A percentile compares a stretch with the other conserved stretches of the same genome.
phyloP scores from a whole-genome alignment of 2,888 invertebrate genomes.

The Hypolimnas misippus region DNA sequence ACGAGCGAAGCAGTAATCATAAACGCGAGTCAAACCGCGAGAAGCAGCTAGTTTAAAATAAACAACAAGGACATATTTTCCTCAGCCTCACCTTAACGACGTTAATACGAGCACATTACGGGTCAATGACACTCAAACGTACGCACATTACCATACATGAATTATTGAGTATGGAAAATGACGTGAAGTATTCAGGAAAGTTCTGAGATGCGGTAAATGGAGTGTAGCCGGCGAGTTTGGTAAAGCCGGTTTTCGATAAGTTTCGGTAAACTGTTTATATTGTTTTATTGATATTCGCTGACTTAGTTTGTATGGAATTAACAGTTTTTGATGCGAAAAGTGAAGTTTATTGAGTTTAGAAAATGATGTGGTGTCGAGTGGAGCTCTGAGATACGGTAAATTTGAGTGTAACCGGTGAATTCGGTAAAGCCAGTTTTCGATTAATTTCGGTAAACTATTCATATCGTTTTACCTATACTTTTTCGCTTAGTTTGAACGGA shows the following conservation, averaged over 20 bases:
- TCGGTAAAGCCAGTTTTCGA: background rate
- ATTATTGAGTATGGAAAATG: slow-evolving; percentile 57
- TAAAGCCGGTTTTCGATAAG: background rate
- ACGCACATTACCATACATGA: slow-evolving; percentile 56
- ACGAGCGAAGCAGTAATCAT: too few species aligned
- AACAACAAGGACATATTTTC: background rate
- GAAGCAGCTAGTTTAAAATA: too few species aligned
- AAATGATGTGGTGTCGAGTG: slow-evolving; percentile 53
- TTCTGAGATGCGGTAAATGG: slow-evolving; percentile 38
- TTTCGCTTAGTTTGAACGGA: too few species aligned
- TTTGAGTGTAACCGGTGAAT: slow-evolving; percentile 24
- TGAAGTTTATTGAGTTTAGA: slow-evolving; percentile 58
- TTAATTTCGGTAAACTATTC: slow-evolving; percentile 17
- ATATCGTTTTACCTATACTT: slow-evolving; percentile 23
- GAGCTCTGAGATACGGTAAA: slow-evolving; percentile 35
- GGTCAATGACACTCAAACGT: slow-evolving; percentile 9
- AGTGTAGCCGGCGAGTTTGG: slow-evolving; percentile 4
- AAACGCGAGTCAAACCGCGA: too few species aligned
- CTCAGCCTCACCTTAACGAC: slow-evolving; percentile 4
- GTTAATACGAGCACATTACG: background rate
- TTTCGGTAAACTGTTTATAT: slow-evolving; percentile 25
- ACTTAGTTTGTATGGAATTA: too few species aligned
- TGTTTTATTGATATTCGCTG: slow-evolving; percentile 19
- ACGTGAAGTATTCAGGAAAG: slow-evolving; percentile 52
- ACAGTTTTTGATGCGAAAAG: too few species aligned